phyloP scores from a whole-genome alignment of 2,113 vertebrate genomes.

The Camelus bactrianus region DNA sequence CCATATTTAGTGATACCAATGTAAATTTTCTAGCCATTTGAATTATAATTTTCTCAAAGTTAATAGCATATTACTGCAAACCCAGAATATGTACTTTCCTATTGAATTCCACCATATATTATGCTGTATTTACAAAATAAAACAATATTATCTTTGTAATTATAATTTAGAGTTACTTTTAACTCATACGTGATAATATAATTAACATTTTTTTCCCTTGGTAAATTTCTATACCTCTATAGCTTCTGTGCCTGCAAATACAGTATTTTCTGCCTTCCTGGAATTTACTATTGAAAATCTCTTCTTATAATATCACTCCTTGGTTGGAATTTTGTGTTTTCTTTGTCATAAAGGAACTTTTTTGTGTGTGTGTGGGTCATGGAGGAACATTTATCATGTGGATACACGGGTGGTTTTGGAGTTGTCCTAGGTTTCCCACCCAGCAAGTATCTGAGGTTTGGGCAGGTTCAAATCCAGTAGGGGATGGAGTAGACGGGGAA shows the following conservation, averaged over 20 bases:
- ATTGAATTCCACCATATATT: not conserved
- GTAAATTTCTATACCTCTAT: not conserved
- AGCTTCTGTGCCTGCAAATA: not conserved
- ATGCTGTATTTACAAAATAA: conserved; percentile 30
- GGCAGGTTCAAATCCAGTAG: not conserved
- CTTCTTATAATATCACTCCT: not conserved
- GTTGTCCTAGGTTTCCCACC: not conserved
- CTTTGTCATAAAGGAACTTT: not conserved
- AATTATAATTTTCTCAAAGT: conserved; percentile 21
- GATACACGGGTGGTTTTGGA: not conserved
- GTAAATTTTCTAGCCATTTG: not conserved
- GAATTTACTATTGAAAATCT: not conserved
- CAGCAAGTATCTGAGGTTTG: not conserved
- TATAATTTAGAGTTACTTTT: conserved; percentile 54
- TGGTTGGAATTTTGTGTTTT: not conserved
- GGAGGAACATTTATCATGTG: not conserved
- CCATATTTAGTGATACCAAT: not conserved
- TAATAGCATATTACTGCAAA: not conserved
- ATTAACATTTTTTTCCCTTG: not conserved
- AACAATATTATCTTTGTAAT: conserved; percentile 12
- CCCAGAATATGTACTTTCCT: conserved; percentile 11
- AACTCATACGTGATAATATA: not conserved
- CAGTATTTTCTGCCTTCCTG: not conserved
- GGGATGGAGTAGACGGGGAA: not conserved
- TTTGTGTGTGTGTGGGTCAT: too few relatives aligned